Evolutionary conservation across 2,113 vertebrate genomes (phyloP).

Genomic region (Prunella fulvescens): DNA sequence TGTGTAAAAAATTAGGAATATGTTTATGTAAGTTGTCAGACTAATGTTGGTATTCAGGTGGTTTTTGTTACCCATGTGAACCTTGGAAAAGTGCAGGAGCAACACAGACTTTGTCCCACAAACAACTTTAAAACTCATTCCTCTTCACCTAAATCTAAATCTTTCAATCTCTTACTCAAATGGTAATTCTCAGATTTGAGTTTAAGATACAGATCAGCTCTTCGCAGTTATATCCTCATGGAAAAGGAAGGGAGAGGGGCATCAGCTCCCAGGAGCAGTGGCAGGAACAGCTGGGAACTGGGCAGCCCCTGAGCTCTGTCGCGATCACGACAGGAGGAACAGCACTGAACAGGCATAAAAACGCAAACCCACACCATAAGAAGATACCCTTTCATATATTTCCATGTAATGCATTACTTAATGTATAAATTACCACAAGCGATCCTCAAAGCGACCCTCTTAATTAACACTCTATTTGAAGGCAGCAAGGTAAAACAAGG

Average conservation of each 20-base stretch:
- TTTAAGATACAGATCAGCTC: rapidly evolving
- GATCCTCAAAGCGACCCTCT: no score
- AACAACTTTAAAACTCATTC: neutral
- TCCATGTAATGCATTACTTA: rapidly evolving
- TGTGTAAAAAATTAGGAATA: neutral
- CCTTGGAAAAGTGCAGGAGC: neutral
- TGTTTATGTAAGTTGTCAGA: neutral
- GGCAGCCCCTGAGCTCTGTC: neutral
- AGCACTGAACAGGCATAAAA: neutral
- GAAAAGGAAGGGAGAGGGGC: rapidly evolving
- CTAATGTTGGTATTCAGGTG: rapidly evolving
- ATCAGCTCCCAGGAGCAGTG: neutral
- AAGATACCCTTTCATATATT: rapidly evolving
- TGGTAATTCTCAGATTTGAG: neutral
- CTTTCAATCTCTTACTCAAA: rapidly evolving
- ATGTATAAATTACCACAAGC: rapidly evolving
- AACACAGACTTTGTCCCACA: no score
- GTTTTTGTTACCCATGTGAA: neutral
- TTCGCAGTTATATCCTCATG: rapidly evolving
- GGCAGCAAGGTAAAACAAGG: no score
- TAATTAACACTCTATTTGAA: rapidly evolving
- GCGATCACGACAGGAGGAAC: neutral
- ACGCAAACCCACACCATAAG: neutral
- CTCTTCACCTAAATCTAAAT: neutral
- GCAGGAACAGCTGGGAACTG: neutral